Percentiles rank a stretch among this genome's conserved stretches.
phyloP scores from a whole-genome alignment of 1,140 invertebrate genomes.

The Heliconius melpomene region DNA sequence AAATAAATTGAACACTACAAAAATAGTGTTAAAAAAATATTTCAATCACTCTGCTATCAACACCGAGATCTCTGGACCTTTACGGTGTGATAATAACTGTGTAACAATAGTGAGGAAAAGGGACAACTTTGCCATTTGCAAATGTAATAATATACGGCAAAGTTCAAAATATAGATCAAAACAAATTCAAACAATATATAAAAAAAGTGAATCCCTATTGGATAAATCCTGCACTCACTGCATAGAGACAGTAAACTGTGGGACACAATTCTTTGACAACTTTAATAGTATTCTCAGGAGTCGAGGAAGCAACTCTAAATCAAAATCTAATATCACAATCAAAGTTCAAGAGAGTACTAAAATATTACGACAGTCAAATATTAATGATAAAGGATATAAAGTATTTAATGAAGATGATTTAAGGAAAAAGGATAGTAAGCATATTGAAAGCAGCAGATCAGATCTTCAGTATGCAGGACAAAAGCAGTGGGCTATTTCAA shows the following conservation, averaged over 20 bases:
- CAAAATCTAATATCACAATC: constrained; percentile 8
- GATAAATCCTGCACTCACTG: constrained; percentile 60
- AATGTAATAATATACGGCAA: constrained; percentile 42
- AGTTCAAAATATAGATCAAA: constrained; percentile 44
- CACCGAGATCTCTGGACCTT: constrained; percentile 50
- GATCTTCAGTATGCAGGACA: constrained; percentile 25
- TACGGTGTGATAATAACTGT: constrained; percentile 54
- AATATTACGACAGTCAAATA: background rate
- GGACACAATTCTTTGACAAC: constrained; percentile 53
- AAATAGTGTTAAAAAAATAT: constrained; percentile 45
- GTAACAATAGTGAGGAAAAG: constrained; percentile 54
- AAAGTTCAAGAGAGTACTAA: constrained; percentile 20
- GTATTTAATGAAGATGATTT: background rate
- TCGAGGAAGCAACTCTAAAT: background rate
- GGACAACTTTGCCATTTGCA: constrained; percentile 45
- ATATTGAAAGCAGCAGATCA: background rate
- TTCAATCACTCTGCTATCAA: constrained; percentile 52
- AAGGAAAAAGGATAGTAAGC: background rate
- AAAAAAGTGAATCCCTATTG: constrained; percentile 32
- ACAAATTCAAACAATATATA: constrained; percentile 51
- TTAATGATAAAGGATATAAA: background rate
- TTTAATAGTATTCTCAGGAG: constrained; percentile 13
- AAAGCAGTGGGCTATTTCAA: constrained; percentile 60
- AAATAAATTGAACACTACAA: constrained; percentile 46
- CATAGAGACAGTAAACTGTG: constrained; percentile 49